Conservation (phyloP, 2,797 vertebrate species). For the Anableps anableps region DNA sequence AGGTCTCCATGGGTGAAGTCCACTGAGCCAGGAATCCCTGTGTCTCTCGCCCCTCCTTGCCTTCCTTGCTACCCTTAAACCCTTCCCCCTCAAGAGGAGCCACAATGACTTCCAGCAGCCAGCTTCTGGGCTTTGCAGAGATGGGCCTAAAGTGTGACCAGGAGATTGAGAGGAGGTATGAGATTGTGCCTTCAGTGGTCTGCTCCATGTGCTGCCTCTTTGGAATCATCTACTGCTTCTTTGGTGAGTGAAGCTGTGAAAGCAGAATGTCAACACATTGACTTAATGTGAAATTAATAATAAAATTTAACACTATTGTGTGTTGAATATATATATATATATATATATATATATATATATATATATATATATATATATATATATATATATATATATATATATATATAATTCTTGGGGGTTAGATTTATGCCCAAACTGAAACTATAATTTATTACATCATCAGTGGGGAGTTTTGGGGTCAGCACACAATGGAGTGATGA, state of each 20-base stretch:
- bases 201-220: slow-evolving; percentile 99
- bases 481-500: slow-evolving; percentile 38
- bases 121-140: slow-evolving; percentile 83
- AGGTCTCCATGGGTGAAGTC: slow-evolving; percentile 71
- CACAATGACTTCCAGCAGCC: slow-evolving; percentile 66
- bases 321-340: not conserved
- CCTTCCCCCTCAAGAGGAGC: slow-evolving; percentile 9
- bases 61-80: slow-evolving; percentile 20
- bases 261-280: not conserved
- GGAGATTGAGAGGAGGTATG: slow-evolving; percentile 92
- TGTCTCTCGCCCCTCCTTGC: slow-evolving; percentile 29
- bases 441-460: slow-evolving; percentile 19
- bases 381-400: not conserved
- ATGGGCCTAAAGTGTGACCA: slow-evolving; percentile 89
- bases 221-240: slow-evolving; percentile 99
- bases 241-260: slow-evolving; percentile 84
- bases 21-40: slow-evolving; percentile 59
- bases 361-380: not conserved
- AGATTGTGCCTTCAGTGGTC: slow-evolving; percentile 95
- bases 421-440: slow-evolving; percentile 6
- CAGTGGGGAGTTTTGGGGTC: slow-evolving; percentile 17
- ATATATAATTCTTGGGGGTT: not conserved
- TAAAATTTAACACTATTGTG: not conserved
- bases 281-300: not conserved
- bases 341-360: not conserved